These are phyloP conservation scores for Myopa testacea DNA, from an alignment of 2,888 invertebrate genomes.

Conservation along the genomic window DNA sequence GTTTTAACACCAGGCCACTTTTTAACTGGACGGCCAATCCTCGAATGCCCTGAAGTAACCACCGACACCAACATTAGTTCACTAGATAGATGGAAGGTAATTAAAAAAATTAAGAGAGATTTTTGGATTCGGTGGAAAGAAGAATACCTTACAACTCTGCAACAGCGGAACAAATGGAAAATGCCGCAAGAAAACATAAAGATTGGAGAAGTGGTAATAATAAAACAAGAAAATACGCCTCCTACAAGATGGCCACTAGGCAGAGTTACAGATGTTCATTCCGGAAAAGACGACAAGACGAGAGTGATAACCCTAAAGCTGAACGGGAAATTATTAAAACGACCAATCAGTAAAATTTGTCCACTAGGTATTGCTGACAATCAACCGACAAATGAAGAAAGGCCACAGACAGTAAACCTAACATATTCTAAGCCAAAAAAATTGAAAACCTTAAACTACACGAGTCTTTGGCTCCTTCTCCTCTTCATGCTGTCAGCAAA, in stretches of 20 bases:
- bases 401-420: too few relatives aligned
- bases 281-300: too few relatives aligned
- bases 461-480: too few relatives aligned
- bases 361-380: slow-evolving; percentile 6
- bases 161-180: slow-evolving; percentile 3
- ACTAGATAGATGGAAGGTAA: slow-evolving; percentile 22
- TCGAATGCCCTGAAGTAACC: neutral
- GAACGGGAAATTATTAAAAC: too few relatives aligned
- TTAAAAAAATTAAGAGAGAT: slow-evolving; percentile 22
- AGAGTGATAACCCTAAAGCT: too few relatives aligned
- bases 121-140: slow-evolving; percentile 31
- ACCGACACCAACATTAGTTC: neutral
- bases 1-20: slow-evolving; percentile 30
- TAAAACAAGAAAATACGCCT: slow-evolving; percentile 33
- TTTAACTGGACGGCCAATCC: slow-evolving; percentile 24
- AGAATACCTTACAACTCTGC: slow-evolving; percentile 17
- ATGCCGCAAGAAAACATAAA: slow-evolving; percentile 15
- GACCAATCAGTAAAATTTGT: too few relatives aligned
- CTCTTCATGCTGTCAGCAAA: too few relatives aligned
- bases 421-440: too few relatives aligned
- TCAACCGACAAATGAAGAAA: too few relatives aligned
- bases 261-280: neutral
- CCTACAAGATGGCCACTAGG: slow-evolving; percentile 35
- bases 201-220: slow-evolving; percentile 28
- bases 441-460: too few relatives aligned